Conservation (phyloP, 2,113 vertebrate species). For the Cinclus mexicanus region DNA sequence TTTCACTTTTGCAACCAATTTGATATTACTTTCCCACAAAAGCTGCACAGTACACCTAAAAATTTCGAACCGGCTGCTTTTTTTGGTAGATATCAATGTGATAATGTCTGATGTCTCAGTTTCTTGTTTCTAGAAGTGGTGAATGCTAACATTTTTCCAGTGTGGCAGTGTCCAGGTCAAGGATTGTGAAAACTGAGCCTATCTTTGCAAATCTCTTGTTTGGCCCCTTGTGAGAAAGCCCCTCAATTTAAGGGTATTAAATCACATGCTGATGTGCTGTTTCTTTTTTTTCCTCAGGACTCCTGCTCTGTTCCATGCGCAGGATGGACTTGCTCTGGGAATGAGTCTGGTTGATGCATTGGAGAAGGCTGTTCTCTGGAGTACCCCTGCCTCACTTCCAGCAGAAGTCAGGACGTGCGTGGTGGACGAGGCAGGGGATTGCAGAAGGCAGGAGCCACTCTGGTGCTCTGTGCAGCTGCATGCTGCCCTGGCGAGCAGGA, state of each 20-base stretch:
- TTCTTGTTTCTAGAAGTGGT: background rate
- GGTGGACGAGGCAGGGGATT: background rate
- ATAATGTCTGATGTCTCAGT: background rate
- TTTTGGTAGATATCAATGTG: background rate
- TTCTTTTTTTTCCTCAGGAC: background rate
- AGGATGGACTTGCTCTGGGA: constrained; percentile 30
- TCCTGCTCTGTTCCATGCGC: fast-evolving
- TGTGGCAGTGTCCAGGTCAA: background rate
- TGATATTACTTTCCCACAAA: background rate
- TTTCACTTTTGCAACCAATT: background rate
- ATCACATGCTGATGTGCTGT: fast-evolving
- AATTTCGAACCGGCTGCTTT: fast-evolving
- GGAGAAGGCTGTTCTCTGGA: background rate
- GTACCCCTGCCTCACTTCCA: constrained; percentile 46
- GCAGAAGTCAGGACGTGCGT: background rate
- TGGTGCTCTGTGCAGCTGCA: background rate
- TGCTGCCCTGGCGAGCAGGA: background rate
- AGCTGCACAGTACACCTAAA: background rate
- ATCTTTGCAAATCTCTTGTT: background rate
- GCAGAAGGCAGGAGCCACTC: background rate
- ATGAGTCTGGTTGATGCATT: constrained; percentile 27
- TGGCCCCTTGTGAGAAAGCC: background rate
- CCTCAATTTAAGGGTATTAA: background rate
- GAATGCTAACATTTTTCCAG: background rate
- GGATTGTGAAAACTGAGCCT: background rate